Evolutionary conservation across 2,888 invertebrate genomes (phyloP), one percentile per base, ranked within the genome.

Genomic region (Flexamia atlantica): DNA sequence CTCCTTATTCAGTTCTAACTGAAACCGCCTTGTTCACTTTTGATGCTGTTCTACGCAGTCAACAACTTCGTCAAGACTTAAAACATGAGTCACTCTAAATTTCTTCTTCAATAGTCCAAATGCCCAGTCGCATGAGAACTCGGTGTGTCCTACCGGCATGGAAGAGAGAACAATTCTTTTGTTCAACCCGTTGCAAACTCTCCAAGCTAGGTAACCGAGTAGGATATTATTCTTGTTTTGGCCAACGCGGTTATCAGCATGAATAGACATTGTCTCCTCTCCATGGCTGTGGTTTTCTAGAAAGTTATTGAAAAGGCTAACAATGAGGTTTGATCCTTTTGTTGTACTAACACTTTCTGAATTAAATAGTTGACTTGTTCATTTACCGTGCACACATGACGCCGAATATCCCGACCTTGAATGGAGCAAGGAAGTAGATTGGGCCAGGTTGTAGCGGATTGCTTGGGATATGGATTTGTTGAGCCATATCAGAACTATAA

Each of bases 81-180:
- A n/a, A 9, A 74, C 23, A n/a, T 46, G 42, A 46, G 42, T 17
- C 1, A 74, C 20, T 17, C 81, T 23, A 72, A 84, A 84, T 70
- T 84, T 84, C 85, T 83, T 85, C n/a, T 86, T 70, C 85, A 86
- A 64, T 86, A 84, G 14, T 42, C 85, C 20, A 81, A 70, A 84
- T 84, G 85, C 32, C 85, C 85, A 53, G 85, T 85, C 9, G 83
- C 85, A 82, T 85, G 85, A 28, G 83, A 25, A 25, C 46, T 53
- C 50, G 83, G 46, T 10, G 25, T 25, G 28, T 46, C 50, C 60
- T 84, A 84, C 83, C 25, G 85, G 85, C 12, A 85, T 84, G 0
- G 84, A 30, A 23, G 74, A 85, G 50, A 40, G 40, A 40, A 40
- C 40, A 40, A 40, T 85, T 85, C 10, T 9, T 36, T 40, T 85